These are phyloP conservation scores for Okapia johnstoni DNA, from an alignment of 2,113 vertebrate species.

Conservation along the genomic window DNA sequence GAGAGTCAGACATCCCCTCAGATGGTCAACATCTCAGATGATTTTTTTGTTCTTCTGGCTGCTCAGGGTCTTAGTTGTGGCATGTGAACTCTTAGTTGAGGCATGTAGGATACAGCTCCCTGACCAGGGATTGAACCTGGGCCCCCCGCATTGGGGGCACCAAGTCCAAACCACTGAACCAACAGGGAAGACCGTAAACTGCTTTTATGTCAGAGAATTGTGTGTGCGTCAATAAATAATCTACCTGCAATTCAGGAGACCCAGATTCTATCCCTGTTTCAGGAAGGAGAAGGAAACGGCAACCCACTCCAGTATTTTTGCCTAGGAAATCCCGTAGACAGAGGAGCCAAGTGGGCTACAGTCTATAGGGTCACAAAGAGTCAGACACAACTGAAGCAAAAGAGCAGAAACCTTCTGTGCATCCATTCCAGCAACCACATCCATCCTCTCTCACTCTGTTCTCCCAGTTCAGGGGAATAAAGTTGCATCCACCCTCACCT, in stretches of 20 bases:
- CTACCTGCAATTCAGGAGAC: not conserved
- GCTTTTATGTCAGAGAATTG: too few species aligned
- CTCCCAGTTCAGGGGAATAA: accelerated
- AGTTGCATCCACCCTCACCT: not conserved
- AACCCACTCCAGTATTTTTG: not conserved
- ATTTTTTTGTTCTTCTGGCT: not conserved
- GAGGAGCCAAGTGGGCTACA: not conserved
- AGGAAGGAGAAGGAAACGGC: not conserved
- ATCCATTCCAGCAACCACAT: accelerated
- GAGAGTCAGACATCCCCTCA: not conserved
- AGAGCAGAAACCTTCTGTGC: not conserved
- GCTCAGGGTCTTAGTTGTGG: not conserved
- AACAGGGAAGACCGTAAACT: not conserved
- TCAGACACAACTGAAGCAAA: not conserved
- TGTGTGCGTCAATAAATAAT: not conserved
- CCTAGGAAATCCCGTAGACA: not conserved
- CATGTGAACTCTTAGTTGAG: too few species aligned
- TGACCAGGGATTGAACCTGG: not conserved
- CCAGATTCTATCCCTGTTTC: not conserved
- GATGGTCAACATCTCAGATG: not conserved
- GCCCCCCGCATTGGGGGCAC: not conserved
- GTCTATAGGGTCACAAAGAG: not conserved
- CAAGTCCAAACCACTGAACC: not conserved
- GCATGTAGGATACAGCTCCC: not conserved
- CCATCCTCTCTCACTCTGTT: too few species aligned